phyloP scores from a whole-genome alignment of 2,797 vertebrate genomes.

The Pangasius krempfi region DNA sequence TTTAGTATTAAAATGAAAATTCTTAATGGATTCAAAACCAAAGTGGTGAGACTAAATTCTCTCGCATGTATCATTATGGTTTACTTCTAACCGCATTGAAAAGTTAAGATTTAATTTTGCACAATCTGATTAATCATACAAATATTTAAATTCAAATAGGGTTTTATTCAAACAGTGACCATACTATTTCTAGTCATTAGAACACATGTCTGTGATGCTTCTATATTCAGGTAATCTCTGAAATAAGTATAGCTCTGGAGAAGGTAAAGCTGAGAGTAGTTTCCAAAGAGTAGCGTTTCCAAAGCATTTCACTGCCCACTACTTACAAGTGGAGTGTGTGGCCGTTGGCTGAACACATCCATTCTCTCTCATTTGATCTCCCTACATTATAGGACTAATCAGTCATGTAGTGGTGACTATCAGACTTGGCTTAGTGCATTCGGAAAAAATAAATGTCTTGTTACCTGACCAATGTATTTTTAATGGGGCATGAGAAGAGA shows the following conservation, averaged over 20 bases:
- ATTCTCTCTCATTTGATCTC: not conserved
- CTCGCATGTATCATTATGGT: too few relatives aligned
- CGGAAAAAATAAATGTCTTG: not conserved
- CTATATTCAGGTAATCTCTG: not conserved
- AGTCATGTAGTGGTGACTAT: not conserved
- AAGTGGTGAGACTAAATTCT: too few relatives aligned
- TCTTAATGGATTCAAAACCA: too few relatives aligned
- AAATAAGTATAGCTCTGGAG: not conserved
- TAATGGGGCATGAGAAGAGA: conserved; percentile 56
- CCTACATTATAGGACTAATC: not conserved
- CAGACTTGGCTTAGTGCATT: conserved; percentile 9
- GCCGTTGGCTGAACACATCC: not conserved
- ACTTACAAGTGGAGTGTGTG: not conserved
- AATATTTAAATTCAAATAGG: not conserved
- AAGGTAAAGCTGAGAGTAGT: not conserved
- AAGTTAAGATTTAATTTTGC: too few relatives aligned
- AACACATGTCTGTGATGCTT: not conserved
- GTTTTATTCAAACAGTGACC: not conserved
- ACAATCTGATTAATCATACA: too few relatives aligned
- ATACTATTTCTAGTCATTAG: not conserved
- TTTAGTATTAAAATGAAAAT: too few relatives aligned
- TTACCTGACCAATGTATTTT: conserved; percentile 60
- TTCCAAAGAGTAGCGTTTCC: not conserved
- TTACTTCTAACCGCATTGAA: too few relatives aligned
- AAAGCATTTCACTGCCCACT: not conserved